Evolutionary conservation across 2,113 vertebrate species (phyloP).

Genomic region (Osmerus eperlanus): DNA sequence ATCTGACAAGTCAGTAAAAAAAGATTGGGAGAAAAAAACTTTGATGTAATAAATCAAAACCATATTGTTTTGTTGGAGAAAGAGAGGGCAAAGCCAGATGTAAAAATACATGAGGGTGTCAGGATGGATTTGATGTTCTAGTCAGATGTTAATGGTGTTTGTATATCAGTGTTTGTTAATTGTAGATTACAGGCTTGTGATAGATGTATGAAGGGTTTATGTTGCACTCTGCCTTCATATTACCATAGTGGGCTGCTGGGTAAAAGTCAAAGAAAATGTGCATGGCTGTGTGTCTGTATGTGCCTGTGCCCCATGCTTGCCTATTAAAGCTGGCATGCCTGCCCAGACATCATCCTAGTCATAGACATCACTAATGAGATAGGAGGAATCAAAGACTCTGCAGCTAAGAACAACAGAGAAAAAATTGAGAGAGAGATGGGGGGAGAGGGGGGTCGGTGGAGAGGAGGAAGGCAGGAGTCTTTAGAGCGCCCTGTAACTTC

Average conservation of each 20-base stretch:
- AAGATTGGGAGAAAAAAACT: too few relatives aligned
- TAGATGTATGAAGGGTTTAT: background rate
- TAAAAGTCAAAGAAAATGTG: slow-evolving; percentile 11
- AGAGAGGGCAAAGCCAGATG: slow-evolving; percentile 21
- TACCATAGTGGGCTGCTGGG: slow-evolving; percentile 60
- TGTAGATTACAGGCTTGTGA: background rate
- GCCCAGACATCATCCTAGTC: slow-evolving; percentile 24
- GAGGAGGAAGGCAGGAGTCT: slow-evolving; percentile 43
- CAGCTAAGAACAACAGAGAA: slow-evolving; percentile 43
- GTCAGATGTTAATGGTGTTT: background rate
- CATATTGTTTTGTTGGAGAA: slow-evolving; percentile 10
- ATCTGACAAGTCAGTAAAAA: background rate
- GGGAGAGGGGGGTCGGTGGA: slow-evolving; percentile 41
- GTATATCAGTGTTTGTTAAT: background rate
- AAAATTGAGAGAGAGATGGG: slow-evolving; percentile 41
- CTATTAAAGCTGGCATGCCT: slow-evolving; percentile 39
- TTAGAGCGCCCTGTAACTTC: slow-evolving; percentile 55
- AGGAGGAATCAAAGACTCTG: slow-evolving; percentile 62
- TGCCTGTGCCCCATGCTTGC: slow-evolving; percentile 14
- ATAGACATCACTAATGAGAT: slow-evolving; percentile 66
- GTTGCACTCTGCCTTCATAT: slow-evolving; percentile 57
- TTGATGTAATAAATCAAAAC: too few relatives aligned
- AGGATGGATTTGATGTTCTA: background rate
- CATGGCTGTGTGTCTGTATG: background rate
- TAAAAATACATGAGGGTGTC: background rate